phyloP scores from a whole-genome alignment of 2,113 vertebrate species.

The Corythornis madagascariensis region DNA sequence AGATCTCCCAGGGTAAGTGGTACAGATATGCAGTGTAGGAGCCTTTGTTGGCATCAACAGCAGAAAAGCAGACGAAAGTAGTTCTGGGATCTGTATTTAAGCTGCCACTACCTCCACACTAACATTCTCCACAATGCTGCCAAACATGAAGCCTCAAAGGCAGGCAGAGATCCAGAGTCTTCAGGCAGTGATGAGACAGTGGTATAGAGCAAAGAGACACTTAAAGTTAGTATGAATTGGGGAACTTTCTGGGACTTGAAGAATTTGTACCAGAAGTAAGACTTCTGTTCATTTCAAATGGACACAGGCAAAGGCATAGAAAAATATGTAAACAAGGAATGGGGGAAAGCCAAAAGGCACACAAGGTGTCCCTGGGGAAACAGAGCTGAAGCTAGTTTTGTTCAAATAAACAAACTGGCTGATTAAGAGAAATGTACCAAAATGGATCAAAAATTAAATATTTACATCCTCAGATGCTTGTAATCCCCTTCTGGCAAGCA shows the following conservation, averaged over 20 bases:
- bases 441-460: not conserved
- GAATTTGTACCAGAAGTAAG: not conserved
- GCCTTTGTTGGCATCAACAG: not conserved
- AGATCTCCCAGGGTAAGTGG: not conserved
- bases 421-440: not conserved
- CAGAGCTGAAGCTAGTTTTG: not conserved
- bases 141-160: not conserved
- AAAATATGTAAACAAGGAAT: not conserved
- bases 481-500: not conserved
- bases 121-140: not conserved
- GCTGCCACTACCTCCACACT: accelerated
- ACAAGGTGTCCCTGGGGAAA: not conserved
- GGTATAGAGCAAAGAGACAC: not conserved
- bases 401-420: not conserved
- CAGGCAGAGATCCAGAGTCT: not conserved
- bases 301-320: not conserved
- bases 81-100: not conserved
- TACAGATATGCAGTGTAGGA: not conserved
- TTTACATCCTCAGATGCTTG: not conserved
- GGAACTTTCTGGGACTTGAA: not conserved
- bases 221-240: not conserved
- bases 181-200: not conserved
- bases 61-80: not conserved
- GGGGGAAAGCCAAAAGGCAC: not conserved
- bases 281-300: not conserved